These are phyloP conservation scores for Sylvicola fuscatus DNA, from an alignment of 2,888 invertebrate genomes.

Conservation along the genomic window DNA sequence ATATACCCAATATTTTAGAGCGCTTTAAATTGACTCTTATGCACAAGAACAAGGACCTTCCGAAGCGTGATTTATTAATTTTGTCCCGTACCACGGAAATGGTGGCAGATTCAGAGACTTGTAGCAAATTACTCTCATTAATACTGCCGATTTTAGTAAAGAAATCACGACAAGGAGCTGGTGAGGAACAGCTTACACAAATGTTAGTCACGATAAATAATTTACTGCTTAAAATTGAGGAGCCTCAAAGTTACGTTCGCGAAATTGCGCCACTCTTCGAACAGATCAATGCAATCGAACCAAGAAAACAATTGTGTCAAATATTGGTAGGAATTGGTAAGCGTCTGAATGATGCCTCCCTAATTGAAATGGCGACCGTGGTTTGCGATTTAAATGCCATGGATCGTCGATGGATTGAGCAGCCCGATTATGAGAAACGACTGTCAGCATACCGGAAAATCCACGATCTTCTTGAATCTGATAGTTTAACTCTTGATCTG, in stretches of 20 bases:
- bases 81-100: slow-evolving; percentile 57
- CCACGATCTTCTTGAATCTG: slow-evolving; percentile 28
- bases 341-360: slow-evolving; percentile 24
- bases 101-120: slow-evolving; percentile 41
- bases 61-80: slow-evolving; percentile 48
- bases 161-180: slow-evolving; percentile 35
- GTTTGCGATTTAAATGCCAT: slow-evolving; percentile 63
- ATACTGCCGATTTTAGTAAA: slow-evolving; percentile 49
- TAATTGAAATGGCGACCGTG: slow-evolving; percentile 31
- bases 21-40: slow-evolving; percentile 44
- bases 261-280: slow-evolving; percentile 52
- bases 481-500: slow-evolving; percentile 37
- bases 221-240: slow-evolving; percentile 43
- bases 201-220: slow-evolving; percentile 53
- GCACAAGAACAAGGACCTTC: slow-evolving; percentile 34
- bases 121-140: slow-evolving; percentile 46
- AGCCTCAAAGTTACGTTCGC: slow-evolving; percentile 44
- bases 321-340: slow-evolving; percentile 37
- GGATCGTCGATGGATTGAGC: slow-evolving; percentile 76
- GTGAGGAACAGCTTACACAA: slow-evolving; percentile 47
- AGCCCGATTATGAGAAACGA: slow-evolving; percentile 74
- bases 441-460: slow-evolving; percentile 57
- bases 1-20: slow-evolving; percentile 47
- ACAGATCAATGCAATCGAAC: slow-evolving; percentile 37
- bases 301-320: slow-evolving; percentile 46